Conservation (phyloP, 1,140 invertebrate species). For the Bombus cullumanus region DNA sequence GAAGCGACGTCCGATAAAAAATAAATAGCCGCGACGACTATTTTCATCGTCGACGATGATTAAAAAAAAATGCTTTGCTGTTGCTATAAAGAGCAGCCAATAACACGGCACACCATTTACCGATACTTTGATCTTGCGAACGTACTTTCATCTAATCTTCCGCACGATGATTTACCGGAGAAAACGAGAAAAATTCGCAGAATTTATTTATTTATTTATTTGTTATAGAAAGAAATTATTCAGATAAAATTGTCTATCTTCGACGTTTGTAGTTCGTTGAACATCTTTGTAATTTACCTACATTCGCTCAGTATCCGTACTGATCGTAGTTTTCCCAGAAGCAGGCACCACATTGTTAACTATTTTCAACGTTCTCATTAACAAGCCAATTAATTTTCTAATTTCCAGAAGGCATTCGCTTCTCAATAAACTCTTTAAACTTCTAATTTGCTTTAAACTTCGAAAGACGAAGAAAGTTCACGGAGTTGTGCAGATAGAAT, state of each 20-base stretch:
- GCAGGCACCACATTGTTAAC: background rate
- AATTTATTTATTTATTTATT: too few species aligned
- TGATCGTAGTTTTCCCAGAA: background rate
- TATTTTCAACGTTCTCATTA: background rate
- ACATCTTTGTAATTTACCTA: background rate
- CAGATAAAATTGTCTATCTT: background rate
- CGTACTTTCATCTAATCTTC: background rate
- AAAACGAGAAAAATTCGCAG: background rate
- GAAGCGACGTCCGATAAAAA: background rate
- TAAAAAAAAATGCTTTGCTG: background rate
- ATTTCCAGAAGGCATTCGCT: background rate
- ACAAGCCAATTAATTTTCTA: background rate
- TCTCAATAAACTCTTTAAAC: background rate
- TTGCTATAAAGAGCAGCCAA: background rate
- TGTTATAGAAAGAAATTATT: background rate
- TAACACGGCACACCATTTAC: background rate
- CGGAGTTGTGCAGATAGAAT: background rate
- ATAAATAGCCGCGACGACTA: conserved; percentile 1
- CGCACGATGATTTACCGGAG: background rate
- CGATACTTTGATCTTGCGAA: background rate
- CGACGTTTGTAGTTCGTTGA: background rate
- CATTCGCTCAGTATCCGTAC: background rate
- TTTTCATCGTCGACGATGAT: conserved; percentile 2
- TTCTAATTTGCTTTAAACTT: background rate
- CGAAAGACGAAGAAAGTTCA: background rate